A percentile compares a stretch with the other conserved stretches of the same genome.
Conservation (phyloP, 2,113 vertebrate genomes). For the Apeltes quadracus region DNA sequence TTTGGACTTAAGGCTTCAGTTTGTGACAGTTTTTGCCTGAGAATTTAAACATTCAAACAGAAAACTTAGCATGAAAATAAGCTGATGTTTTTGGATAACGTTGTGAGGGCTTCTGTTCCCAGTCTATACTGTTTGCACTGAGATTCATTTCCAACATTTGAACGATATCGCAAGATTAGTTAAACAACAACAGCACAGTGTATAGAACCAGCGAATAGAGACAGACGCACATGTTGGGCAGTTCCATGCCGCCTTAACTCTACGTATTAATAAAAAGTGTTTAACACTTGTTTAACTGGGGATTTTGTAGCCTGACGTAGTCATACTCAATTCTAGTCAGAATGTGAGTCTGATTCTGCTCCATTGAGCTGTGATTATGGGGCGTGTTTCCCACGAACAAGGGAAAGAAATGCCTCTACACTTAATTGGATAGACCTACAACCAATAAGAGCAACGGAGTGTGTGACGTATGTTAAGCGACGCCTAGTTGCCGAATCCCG, state of each 20-base stretch:
- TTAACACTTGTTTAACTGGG: no score
- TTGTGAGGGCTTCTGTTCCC: neutral
- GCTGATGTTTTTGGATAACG: neutral
- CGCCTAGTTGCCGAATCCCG: no score
- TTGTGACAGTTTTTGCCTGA: neutral
- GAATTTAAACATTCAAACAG: neutral
- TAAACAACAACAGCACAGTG: neutral
- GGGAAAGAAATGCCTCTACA: no score
- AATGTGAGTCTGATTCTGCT: no score
- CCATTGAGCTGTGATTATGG: no score
- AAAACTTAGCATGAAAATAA: neutral
- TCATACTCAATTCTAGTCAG: no score
- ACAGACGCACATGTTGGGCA: constrained; percentile 5
- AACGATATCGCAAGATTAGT: neutral
- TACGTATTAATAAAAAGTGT: no score
- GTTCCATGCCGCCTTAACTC: constrained; percentile 5
- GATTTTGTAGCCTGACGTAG: no score
- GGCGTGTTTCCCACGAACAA: no score
- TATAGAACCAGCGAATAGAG: neutral
- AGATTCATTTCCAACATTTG: neutral
- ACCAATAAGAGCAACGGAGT: no score
- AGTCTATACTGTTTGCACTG: neutral
- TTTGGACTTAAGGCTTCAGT: neutral
- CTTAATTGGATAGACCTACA: no score
- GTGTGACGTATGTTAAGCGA: no score